Evolutionary conservation across 2,888 invertebrate species (phyloP).

Genomic region (Volucella zonaria): DNA sequence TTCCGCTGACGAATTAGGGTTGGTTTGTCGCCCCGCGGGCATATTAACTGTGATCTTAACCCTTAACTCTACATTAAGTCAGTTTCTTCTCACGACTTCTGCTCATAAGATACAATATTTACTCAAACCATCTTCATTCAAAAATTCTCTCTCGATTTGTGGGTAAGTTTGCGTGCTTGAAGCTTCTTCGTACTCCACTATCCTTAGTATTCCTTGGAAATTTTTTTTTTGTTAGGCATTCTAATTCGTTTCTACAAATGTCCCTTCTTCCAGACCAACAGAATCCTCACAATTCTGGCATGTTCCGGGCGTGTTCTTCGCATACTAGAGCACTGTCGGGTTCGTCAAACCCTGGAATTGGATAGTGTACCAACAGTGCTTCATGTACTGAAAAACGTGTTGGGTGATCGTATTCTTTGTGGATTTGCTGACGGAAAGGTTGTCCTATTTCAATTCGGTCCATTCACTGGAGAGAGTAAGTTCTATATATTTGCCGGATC

Average conservation of each 20-base stretch:
- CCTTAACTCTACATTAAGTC: no score
- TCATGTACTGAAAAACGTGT: slow-evolving; percentile 87
- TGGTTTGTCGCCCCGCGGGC: no score
- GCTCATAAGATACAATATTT: no score
- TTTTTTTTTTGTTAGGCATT: background rate
- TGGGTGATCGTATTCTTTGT: slow-evolving; percentile 88
- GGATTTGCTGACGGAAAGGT: slow-evolving; percentile 95
- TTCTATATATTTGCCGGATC: background rate
- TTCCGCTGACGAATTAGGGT: no score
- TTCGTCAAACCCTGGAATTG: slow-evolving; percentile 85
- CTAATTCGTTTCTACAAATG: background rate
- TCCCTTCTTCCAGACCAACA: slow-evolving; percentile 83
- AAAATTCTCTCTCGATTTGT: no score
- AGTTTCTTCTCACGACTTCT: no score
- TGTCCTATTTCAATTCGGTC: slow-evolving; percentile 86
- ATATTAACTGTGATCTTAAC: no score
- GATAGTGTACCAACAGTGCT: slow-evolving; percentile 85
- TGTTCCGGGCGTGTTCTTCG: slow-evolving; percentile 92
- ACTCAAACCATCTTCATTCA: no score
- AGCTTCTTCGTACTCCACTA: no score
- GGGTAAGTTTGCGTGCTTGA: no score
- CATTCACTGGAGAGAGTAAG: slow-evolving; percentile 74
- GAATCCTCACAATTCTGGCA: slow-evolving; percentile 88
- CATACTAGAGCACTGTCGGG: slow-evolving; percentile 89
- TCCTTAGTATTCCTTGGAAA: no score